Base-by-base conservation (phyloP, 2,113 vertebrate species). In the Phylloscopus trochilus region DNA sequence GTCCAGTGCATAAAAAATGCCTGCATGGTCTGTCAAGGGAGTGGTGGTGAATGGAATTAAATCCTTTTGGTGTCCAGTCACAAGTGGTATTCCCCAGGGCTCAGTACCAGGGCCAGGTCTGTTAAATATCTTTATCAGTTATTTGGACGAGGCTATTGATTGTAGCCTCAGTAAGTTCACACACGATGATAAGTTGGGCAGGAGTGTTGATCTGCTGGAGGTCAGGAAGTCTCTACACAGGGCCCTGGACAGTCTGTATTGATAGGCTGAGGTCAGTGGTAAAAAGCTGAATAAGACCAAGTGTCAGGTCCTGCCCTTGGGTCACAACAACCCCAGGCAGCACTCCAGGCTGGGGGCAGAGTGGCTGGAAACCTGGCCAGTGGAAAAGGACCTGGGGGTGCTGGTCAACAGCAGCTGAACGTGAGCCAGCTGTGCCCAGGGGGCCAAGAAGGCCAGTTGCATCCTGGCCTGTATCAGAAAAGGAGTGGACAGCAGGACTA, bases 331-430 rank as follows among this genome's bases (percentile, higher is more conserved):
- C 3, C 15, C 19, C n/a, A 4, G 3, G 28, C n/a, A 66, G 30
- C 0, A 0, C 22, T n/a, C 7, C 62, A 37, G 44, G 4, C 44
- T 59, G n/a, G 27, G 23, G 21, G 14, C 16, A 35, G 44, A 67
- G 43, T 21, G 26, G 1, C 31, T 67, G 44, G 26, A 67, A 85
- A 49, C 6, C 8, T 26, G 20, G 2, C 12, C 1, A 1, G 24
- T 5, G 6, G 46, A 55, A 73, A 73, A 73, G n/a, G 11, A 14
- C 22, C 27, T 33, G 22, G 28, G 8, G 9, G 9, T 39, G 81
- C 33, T 63, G 39, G 11, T 55, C 21, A 33, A 3, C 11, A 64
- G 39, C 22, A 44, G 22, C 39, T 73, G 33, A 53, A 62, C 21
- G 10, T 21, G 56, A 62, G 4, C 31, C 56, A 63, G 33, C 2